Conservation (phyloP, 1,140 invertebrate species). For the Forficula auricularia region DNA sequence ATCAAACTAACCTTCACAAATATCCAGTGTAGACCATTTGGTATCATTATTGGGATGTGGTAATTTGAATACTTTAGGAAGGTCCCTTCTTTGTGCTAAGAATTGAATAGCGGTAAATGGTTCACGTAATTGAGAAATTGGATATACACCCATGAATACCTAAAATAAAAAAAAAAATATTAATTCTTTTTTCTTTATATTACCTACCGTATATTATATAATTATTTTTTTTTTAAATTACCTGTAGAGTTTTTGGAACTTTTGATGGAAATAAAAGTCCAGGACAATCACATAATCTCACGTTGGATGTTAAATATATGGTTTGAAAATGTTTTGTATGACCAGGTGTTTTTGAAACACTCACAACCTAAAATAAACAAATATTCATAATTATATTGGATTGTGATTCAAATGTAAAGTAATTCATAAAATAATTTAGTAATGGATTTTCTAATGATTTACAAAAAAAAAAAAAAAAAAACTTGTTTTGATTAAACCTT, state of each 20-base stretch:
- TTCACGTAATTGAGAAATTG: constrained; percentile 84
- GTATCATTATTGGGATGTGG: constrained; percentile 55
- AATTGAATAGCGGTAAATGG: constrained; percentile 68
- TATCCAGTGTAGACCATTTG: constrained; percentile 75
- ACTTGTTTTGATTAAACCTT: too few species aligned
- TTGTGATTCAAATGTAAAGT: too few species aligned
- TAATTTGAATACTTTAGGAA: constrained; percentile 54
- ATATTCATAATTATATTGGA: background rate
- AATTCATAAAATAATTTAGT: too few species aligned
- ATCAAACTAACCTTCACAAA: constrained; percentile 54
- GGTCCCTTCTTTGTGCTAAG: constrained; percentile 61
- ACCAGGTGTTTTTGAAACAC: constrained; percentile 83
- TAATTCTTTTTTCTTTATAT: too few species aligned
- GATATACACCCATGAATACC: constrained; percentile 76
- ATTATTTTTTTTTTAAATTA: constrained; percentile 26
- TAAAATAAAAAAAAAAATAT: constrained; percentile 17
- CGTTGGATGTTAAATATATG: constrained; percentile 70
- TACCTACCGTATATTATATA: too few species aligned
- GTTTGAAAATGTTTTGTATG: constrained; percentile 98
- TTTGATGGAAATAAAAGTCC: constrained; percentile 87
- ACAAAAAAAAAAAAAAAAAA: too few species aligned
- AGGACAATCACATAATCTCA: constrained; percentile 85
- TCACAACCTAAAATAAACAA: constrained; percentile 50
- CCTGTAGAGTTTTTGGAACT: constrained; percentile 70
- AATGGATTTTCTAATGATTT: too few species aligned